A percentile compares a stretch with the other conserved stretches of the same genome.
phyloP scores from a whole-genome alignment of 2,888 invertebrate species.

The Hipparchia semele region DNA sequence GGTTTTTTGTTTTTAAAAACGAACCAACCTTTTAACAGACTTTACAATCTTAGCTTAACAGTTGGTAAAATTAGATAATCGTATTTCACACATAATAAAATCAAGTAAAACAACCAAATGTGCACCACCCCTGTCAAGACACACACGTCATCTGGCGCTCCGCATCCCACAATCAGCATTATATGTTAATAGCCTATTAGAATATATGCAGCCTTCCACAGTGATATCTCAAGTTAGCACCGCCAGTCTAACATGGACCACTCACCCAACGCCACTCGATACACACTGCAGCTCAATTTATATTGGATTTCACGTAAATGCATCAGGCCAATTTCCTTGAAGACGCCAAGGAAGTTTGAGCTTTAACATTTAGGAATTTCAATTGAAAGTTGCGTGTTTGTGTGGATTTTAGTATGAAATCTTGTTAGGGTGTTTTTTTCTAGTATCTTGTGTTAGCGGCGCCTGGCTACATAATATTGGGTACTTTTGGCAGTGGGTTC shows the following conservation, averaged over 20 bases:
- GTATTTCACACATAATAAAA: not conserved
- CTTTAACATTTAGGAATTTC: not conserved
- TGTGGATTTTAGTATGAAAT: constrained; percentile 57
- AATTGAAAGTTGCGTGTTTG: constrained; percentile 51
- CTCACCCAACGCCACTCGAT: constrained; percentile 42
- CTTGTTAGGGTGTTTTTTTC: constrained; percentile 52
- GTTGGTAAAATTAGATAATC: not conserved
- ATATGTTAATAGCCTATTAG: constrained; percentile 83
- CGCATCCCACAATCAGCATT: constrained; percentile 85
- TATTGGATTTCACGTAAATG: constrained; percentile 51
- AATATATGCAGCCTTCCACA: constrained; percentile 74
- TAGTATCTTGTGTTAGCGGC: constrained; percentile 13
- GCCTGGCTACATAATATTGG: constrained; percentile 17
- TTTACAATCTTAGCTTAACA: not conserved
- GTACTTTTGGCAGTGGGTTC: not conserved
- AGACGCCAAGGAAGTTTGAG: not conserved
- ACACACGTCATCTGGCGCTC: constrained; percentile 70
- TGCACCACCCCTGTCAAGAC: constrained; percentile 52
- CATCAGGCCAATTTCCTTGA: constrained; percentile 30
- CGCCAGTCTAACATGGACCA: constrained; percentile 53
- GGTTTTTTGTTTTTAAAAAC: too few relatives aligned
- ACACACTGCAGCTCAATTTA: constrained; percentile 47
- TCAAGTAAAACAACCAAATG: constrained; percentile 45
- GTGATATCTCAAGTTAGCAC: constrained; percentile 57
- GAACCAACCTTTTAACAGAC: too few relatives aligned